Conservation (phyloP, 1,140 invertebrate species). For the Megalonaias nervosa region DNA sequence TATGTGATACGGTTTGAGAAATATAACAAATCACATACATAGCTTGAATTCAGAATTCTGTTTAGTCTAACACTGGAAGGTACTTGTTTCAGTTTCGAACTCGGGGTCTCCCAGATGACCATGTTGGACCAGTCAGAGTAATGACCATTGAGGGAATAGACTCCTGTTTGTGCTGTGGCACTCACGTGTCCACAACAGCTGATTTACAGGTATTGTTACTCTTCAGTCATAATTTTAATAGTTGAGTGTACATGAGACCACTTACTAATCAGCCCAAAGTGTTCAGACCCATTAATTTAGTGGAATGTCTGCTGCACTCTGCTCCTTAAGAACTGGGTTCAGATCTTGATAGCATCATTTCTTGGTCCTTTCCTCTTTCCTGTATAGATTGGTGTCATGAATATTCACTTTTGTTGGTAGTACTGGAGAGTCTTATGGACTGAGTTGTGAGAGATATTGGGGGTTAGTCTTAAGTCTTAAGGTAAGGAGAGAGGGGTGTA, state of each 20-base stretch:
- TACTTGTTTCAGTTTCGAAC: constrained; percentile 72
- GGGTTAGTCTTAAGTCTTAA: too few species aligned
- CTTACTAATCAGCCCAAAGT: background rate
- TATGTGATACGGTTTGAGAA: too few species aligned
- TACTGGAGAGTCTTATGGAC: too few species aligned
- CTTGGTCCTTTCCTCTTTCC: too few species aligned
- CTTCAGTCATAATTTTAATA: background rate
- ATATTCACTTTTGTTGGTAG: too few species aligned
- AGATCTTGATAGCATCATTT: background rate
- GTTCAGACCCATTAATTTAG: background rate
- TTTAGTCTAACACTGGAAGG: constrained; percentile 1
- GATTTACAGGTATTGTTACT: constrained; percentile 79
- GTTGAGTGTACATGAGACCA: background rate
- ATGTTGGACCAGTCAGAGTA: constrained; percentile 80
- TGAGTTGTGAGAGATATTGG: too few species aligned
- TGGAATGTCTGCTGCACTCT: background rate
- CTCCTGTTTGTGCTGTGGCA: constrained; percentile 89
- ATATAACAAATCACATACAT: background rate
- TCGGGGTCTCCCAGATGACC: constrained; percentile 83
- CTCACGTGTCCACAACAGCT: constrained; percentile 84
- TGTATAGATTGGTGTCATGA: too few species aligned
- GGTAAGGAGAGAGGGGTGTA: too few species aligned
- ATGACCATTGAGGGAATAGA: constrained; percentile 79
- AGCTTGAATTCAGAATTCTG: constrained; percentile 10
- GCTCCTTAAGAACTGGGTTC: background rate